Evolutionary conservation across 2,888 invertebrate genomes (phyloP).

Genomic region (Sesia bembeciformis): DNA sequence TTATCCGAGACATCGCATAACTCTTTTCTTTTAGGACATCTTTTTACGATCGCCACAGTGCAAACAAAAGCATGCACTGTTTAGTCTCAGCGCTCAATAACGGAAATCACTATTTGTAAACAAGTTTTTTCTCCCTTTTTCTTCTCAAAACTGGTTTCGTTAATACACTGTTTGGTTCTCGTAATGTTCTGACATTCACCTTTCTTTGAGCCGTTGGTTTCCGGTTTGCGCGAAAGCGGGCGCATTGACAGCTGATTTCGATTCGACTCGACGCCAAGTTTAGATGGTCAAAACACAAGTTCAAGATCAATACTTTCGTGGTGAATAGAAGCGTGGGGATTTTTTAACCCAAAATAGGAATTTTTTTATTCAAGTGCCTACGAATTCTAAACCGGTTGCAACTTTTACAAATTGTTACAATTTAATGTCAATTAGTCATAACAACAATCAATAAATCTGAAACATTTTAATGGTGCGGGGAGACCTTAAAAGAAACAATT

Average conservation of each 20-base stretch:
- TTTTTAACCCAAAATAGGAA: constrained; percentile 4
- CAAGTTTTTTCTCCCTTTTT: not conserved
- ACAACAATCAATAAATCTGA: no score
- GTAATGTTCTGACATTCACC: constrained; percentile 48
- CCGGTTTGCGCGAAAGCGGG: constrained; percentile 56
- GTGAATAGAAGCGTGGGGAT: not conserved
- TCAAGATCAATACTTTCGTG: constrained; percentile 54
- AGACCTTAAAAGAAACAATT: no score
- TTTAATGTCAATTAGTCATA: no score
- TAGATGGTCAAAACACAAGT: constrained; percentile 9
- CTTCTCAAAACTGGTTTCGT: not conserved
- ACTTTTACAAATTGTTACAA: no score
- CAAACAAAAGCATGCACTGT: no score
- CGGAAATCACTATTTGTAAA: not conserved
- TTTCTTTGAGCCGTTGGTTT: constrained; percentile 38
- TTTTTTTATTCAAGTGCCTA: no score
- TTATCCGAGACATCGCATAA: no score
- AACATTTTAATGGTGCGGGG: no score
- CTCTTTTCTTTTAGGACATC: no score
- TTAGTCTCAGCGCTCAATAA: no score
- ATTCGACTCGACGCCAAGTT: constrained; percentile 9
- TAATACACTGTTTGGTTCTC: not conserved
- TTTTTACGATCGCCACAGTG: no score
- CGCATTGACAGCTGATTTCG: constrained; percentile 30
- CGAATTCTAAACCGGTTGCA: no score